Evolutionary conservation across 2,797 vertebrate species (phyloP).

Genomic region (Lithobates pipiens): DNA sequence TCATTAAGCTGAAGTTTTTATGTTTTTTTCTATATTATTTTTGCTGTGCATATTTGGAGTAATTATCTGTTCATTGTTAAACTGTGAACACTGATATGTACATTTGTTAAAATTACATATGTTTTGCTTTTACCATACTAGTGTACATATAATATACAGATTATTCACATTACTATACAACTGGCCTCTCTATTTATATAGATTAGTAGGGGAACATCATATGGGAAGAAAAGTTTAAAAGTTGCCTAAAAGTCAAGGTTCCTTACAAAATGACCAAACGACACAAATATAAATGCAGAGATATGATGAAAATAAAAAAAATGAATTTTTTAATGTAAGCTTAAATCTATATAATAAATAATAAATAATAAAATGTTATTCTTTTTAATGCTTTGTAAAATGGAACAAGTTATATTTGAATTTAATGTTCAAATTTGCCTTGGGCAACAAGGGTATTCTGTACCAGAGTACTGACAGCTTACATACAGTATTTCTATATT

Average conservation of each 20-base stretch:
- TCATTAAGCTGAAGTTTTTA: not conserved
- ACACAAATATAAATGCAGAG: not conserved
- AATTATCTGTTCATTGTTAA: not conserved
- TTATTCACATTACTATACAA: not conserved
- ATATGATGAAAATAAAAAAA: not conserved
- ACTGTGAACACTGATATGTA: not conserved
- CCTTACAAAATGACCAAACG: not conserved
- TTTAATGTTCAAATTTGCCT: slow-evolving; percentile 22
- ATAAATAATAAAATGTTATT: not conserved
- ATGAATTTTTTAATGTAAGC: not conserved
- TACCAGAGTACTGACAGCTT: slow-evolving; percentile 6
- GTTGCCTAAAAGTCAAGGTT: not conserved
- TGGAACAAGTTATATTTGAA: not conserved
- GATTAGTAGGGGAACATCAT: not conserved
- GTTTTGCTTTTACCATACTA: not conserved
- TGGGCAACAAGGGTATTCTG: not conserved
- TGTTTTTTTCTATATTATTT: not conserved
- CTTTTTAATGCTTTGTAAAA: not conserved
- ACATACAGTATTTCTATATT: slow-evolving; percentile 8
- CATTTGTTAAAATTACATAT: not conserved
- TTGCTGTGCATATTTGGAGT: not conserved
- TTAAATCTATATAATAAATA: not conserved
- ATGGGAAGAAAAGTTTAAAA: not conserved
- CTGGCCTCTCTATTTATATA: not conserved
- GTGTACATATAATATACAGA: not conserved